Conservation (phyloP, 2,797 vertebrate species). For the Gadopsis marmoratus region DNA sequence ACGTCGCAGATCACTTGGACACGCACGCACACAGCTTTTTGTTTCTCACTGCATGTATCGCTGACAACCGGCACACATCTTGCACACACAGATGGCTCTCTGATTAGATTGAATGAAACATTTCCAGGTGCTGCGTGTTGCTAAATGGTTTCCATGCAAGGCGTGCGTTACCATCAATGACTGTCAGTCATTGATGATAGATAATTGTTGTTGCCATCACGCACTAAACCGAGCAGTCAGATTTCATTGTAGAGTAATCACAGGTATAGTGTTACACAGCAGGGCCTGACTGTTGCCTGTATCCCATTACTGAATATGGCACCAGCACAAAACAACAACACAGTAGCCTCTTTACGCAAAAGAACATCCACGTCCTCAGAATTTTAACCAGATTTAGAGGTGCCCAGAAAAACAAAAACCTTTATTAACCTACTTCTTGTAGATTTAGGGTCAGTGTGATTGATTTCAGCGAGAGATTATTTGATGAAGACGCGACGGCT, state of each 20-base stretch:
- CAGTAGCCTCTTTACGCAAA: constrained; percentile 49
- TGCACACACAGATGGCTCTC: constrained; percentile 15
- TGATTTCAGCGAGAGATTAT: constrained; percentile 39
- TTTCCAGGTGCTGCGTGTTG: constrained; percentile 42
- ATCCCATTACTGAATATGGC: constrained; percentile 45
- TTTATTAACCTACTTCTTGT: constrained; percentile 60
- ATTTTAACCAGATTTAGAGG: constrained; percentile 55
- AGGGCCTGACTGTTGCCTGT: constrained; percentile 24
- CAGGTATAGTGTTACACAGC: constrained; percentile 68
- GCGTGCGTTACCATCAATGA: neutral
- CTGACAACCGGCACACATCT: constrained; percentile 28
- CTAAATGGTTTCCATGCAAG: constrained; percentile 46
- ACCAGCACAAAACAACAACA: constrained; percentile 52
- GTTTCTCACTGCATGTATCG: constrained; percentile 12
- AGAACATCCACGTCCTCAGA: constrained; percentile 29
- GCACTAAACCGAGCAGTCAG: constrained; percentile 53
- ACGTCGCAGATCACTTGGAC: constrained; percentile 37
- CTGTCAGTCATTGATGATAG: constrained; percentile 34
- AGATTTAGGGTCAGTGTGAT: constrained; percentile 36
- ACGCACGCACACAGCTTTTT: constrained; percentile 3
- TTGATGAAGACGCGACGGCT: constrained; percentile 16
- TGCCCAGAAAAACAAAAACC: constrained; percentile 52
- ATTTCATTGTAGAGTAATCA: constrained; percentile 69
- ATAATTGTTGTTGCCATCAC: constrained; percentile 27
- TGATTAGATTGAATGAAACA: constrained; percentile 53